A percentile compares a stretch with the other conserved stretches of the same genome.
These are phyloP conservation scores for Zoanthus sociatus DNA, from an alignment of 92 coral and sea anemone species.

Conservation along the genomic window DNA sequence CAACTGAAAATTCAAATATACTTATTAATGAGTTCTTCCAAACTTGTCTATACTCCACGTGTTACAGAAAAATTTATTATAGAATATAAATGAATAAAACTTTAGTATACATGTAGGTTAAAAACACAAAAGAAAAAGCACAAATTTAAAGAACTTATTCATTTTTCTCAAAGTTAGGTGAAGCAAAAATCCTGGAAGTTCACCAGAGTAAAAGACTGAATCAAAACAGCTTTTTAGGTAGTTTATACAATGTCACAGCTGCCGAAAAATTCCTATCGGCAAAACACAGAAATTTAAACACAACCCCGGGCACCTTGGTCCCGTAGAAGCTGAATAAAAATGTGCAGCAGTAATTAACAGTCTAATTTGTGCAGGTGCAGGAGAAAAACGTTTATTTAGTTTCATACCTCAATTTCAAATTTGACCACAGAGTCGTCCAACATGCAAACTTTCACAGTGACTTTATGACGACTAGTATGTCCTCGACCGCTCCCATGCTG, in stretches of 20 bases:
- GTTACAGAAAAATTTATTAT: neutral
- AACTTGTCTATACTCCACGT: constrained; percentile 16
- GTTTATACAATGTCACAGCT: neutral
- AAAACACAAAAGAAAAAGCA: neutral
- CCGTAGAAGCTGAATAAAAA: constrained; percentile 18
- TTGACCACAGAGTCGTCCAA: constrained; percentile 97
- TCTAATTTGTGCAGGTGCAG: constrained; percentile 12
- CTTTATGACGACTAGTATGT: constrained; percentile 74
- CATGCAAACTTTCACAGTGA: constrained; percentile 94
- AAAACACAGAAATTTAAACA: neutral
- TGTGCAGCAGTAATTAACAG: constrained; percentile 38
- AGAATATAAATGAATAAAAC: neutral
- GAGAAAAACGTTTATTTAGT: constrained; percentile 1
- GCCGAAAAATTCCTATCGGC: constrained; percentile 43
- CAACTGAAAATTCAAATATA: constrained; percentile 23
- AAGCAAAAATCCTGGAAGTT: neutral
- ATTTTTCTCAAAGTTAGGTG: neutral
- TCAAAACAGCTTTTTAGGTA: neutral
- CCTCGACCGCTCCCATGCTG: constrained; percentile 78
- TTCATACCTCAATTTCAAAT: constrained; percentile 96
- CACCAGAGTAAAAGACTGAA: neutral
- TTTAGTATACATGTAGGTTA: neutral
- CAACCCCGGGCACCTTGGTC: constrained; percentile 3
- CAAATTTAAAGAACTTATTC: neutral
- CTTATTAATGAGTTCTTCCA: neutral